These are phyloP conservation scores for Megaustenia siamemsis DNA, from an alignment of 2,888 invertebrate species.

Conservation along the genomic window DNA sequence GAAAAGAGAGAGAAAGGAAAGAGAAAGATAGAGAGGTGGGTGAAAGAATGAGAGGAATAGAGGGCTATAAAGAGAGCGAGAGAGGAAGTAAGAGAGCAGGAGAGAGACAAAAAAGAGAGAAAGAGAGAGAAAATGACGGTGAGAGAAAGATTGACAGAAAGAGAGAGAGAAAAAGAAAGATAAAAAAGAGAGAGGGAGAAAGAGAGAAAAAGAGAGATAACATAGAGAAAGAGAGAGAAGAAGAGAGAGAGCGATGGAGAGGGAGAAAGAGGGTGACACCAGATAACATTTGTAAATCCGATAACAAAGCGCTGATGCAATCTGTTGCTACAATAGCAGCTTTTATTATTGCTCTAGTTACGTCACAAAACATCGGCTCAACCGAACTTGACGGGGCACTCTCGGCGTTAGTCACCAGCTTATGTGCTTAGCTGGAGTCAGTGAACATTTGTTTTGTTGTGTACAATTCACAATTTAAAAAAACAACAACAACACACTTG, in stretches of 20 bases:
- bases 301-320: no score
- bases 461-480: no score
- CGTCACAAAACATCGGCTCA: no score
- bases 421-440: no score
- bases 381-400: no score
- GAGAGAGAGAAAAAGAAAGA: background rate
- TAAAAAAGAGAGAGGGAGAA: background rate
- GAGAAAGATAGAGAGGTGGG: background rate
- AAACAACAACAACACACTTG: no score
- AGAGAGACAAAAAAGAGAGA: background rate
- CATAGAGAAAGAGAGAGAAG: background rate
- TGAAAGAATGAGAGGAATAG: background rate
- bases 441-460: no score
- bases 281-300: no score
- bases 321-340: no score
- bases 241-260: background rate
- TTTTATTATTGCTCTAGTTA: no score
- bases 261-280: background rate
- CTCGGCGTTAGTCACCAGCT: no score
- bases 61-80: background rate
- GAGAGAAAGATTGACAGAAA: background rate
- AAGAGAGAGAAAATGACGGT: background rate
- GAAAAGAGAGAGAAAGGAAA: background rate
- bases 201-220: background rate
- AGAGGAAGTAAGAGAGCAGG: background rate